Conservation (phyloP, 64 coral and sea anemone genomes). For the Stichodactyla mertensii region DNA sequence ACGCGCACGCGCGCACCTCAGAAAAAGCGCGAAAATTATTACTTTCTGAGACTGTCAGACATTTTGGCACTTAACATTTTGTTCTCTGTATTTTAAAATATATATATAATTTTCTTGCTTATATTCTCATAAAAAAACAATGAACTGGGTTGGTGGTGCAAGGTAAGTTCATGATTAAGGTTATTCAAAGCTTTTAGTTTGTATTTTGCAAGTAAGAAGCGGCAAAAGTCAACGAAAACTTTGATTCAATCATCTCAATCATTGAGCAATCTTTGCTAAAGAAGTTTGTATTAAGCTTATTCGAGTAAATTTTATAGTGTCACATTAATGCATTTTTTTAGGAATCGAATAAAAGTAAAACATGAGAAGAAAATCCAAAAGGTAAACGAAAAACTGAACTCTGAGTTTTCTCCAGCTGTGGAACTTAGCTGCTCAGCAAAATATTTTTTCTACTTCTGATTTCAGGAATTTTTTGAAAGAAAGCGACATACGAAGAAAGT, state of each 20-base stretch:
- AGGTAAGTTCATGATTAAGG: constrained; percentile 4
- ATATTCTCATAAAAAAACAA: neutral
- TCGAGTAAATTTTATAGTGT: neutral
- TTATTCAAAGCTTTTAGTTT: neutral
- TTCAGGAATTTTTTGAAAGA: constrained; percentile 23
- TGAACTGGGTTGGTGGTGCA: constrained; percentile 33
- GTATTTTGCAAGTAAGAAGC: no score
- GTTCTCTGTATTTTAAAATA: constrained; percentile 1
- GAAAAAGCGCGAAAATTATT: neutral
- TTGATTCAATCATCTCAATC: neutral
- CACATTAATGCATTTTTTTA: neutral
- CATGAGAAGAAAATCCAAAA: constrained; percentile 34
- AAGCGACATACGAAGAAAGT: constrained; percentile 23
- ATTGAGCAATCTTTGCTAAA: no score
- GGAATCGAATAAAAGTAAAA: constrained; percentile 16
- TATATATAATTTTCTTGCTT: no score
- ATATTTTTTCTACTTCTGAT: neutral
- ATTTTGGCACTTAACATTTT: neutral
- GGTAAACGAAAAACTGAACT: neutral
- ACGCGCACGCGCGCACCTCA: constrained; percentile 6
- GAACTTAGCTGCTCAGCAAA: neutral
- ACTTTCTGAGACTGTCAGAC: neutral
- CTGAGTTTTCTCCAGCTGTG: no score
- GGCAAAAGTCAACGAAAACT: neutral
- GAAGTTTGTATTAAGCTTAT: no score